Base-by-base conservation (phyloP, 2,888 invertebrate genomes). In the Cheilosia urbana region DNA sequence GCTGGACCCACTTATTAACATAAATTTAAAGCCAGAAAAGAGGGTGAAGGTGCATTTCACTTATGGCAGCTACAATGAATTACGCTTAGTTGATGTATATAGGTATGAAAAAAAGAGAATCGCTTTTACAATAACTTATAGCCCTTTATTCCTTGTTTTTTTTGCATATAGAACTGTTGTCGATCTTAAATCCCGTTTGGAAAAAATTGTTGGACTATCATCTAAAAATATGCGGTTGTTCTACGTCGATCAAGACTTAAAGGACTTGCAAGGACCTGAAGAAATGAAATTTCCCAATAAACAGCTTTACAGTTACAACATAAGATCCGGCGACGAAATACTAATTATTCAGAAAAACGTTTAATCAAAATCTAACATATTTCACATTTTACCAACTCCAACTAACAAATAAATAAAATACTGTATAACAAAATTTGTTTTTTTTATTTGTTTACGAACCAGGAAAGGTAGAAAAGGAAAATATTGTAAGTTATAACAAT, bases 271-370 rank as follows among this genome's bases (percentile, higher is more conserved):
- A 94, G 97, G 97, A 21, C 96, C 97, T 0, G 98, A 98, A 91
- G 97, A 97, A 92, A 97, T 98, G 96, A 95, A 95, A 88, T 97
- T 95, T 90, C 97, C 97, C 2, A 96, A 96, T 89, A 97, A 98
- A 91, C 96, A 96, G 91, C 94, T 98, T 24, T 98, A 98, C 92
- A 97, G 97, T 81, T 98, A 98, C 93, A 97, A 97, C 92, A 96
- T 98, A 84, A 94, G 96, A 87, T 96, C 96, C 79, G 98, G 97
- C 13, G 98, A 98, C 92, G 97, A 97, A 92, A 97, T 98, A 89
- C 96, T 97, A 88, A 96, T 98, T 84, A 97, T 97, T 91, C 95
- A 95, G 83, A 97, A 97, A 91, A 92, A 92, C 83, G 91, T 84
- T 77, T 85, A 76, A 66, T 42, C 47, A 66, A 66, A 37, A 13